phyloP scores from a whole-genome alignment of 2,113 vertebrate genomes.

The Cynocephalus volans region DNA sequence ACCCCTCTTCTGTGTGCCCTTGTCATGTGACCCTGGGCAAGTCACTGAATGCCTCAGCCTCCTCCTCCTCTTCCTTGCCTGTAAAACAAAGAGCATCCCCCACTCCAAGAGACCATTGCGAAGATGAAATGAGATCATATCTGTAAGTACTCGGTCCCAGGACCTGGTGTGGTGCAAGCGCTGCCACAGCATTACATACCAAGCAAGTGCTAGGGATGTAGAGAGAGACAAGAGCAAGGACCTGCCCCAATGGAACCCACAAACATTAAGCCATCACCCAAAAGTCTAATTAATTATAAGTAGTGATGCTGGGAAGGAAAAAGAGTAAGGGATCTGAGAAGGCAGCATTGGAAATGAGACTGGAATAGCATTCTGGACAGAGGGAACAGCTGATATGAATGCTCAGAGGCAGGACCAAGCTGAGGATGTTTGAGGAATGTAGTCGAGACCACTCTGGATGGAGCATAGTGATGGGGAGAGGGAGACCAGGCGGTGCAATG shows the following conservation, averaged over 20 bases:
- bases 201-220: not conserved
- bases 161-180: accelerated
- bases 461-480: too few relatives aligned
- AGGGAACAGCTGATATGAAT: not conserved
- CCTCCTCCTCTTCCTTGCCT: not conserved
- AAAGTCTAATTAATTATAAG: accelerated
- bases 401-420: conserved; percentile 6
- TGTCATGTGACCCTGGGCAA: not conserved
- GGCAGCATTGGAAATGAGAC: not conserved
- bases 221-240: not conserved
- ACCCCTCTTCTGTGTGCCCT: not conserved
- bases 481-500: accelerated
- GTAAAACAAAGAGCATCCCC: not conserved
- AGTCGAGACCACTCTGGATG: not conserved
- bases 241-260: accelerated
- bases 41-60: not conserved
- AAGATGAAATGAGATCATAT: not conserved
- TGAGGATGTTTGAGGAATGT: not conserved
- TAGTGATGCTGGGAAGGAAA: not conserved
- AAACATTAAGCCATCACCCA: not conserved
- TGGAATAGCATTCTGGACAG: not conserved
- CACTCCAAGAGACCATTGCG: accelerated
- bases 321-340: not conserved
- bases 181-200: accelerated
- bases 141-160: not conserved